Evolutionary conservation across 1,140 invertebrate genomes (phyloP), one percentile per base, ranked within the genome.

Genomic region (Stenopsyche tienmushanensis): DNA sequence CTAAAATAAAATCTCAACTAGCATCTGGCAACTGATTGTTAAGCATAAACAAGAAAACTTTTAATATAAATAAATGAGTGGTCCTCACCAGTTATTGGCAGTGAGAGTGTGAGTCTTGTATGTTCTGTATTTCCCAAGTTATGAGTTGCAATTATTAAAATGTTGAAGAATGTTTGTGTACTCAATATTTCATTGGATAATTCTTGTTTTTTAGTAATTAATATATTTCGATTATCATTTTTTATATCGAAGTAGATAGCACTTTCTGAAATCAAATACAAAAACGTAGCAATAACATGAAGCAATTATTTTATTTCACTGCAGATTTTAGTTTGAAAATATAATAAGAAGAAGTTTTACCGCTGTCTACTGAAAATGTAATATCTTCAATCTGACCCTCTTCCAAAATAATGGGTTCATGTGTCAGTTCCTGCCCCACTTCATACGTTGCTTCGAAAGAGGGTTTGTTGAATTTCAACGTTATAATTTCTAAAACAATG

Each of bases 361-460:
- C 58, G 7, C 44, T 42, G 2, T 29, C 39, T 25, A 60, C 10
- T 39, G 10, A 9, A 29, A 60, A 49, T 25, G 10, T 25, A 26
- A 49, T 26, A 5, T 60, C 42, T 42, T 10, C 20, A 49, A 13
- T 24, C 15, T 60, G 17, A 9, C 34, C 54, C 13, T 57, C 54
- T 10, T 20, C 20, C 20, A 57, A 41, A 17, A 17, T 18, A 5
- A 57, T 57, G 1, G 3, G 9, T 1, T 25, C 26, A 3, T 17
- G 21, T n/a, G 21, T 24, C 13, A 54, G 18, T 13, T 7, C 15
- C 5, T 54, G 3, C 8, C n/a, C 26, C 26, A 25, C n/a, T 13
- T 29, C n/a, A 25, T 54, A 54, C n/a, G 21, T 29, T 2, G 8
- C 26, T 13, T 59, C 23, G 21, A 26, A 59, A 21, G 23, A 41